Evolutionary conservation across 2,888 invertebrate genomes (phyloP).

Genomic region (Oligia latruncula): DNA sequence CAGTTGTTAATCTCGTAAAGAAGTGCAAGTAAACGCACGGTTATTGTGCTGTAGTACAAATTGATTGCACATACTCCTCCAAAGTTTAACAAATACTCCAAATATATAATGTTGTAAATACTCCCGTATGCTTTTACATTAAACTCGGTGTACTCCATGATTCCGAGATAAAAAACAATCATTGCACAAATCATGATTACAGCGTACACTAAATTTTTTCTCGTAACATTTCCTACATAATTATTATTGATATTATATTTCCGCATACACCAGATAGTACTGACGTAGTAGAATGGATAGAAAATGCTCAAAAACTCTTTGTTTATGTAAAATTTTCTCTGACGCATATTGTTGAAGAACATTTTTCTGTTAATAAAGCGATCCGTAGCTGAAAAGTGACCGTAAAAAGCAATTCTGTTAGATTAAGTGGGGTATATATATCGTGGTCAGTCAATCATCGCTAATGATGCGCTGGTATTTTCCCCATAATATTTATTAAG

Average conservation of each 20-base stretch:
- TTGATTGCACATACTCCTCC: slow-evolving; percentile 29
- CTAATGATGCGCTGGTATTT: slow-evolving; percentile 15
- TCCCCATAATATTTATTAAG: neutral
- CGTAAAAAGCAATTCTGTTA: neutral
- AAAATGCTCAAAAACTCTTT: slow-evolving; percentile 39
- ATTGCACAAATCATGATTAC: slow-evolving; percentile 12
- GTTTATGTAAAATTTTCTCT: slow-evolving; percentile 8
- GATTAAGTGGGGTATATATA: neutral
- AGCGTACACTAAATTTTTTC: slow-evolving; percentile 30
- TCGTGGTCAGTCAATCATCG: neutral
- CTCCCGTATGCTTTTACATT: neutral
- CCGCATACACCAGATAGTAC: slow-evolving; percentile 26
- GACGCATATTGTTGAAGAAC: slow-evolving; percentile 3
- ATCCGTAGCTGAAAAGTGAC: neutral
- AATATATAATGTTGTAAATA: slow-evolving; percentile 44
- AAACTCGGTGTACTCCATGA: slow-evolving; percentile 27
- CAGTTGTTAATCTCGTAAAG: slow-evolving; percentile 29
- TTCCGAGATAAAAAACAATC: slow-evolving; percentile 8
- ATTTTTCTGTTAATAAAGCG: neutral
- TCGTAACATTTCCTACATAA: slow-evolving; percentile 32
- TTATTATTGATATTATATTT: slow-evolving; percentile 46
- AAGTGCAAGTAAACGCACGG: slow-evolving; percentile 32
- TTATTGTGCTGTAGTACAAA: slow-evolving; percentile 32
- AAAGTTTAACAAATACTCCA: slow-evolving; percentile 32
- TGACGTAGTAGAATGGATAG: slow-evolving; percentile 41